Base-by-base conservation (phyloP, 2,797 vertebrate genomes). In the Serranus cabrilla region DNA sequence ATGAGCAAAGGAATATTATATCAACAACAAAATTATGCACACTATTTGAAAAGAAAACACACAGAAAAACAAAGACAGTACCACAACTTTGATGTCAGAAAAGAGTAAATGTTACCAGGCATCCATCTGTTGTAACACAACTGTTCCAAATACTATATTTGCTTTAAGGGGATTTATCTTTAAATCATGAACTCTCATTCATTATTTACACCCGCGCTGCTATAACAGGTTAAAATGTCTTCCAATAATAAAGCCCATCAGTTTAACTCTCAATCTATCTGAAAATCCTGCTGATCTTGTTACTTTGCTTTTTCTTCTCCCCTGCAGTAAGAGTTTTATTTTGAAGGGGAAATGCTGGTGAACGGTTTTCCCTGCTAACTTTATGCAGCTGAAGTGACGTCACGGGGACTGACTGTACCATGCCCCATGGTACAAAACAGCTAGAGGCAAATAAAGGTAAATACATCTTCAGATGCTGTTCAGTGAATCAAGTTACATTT, bases 341-440 rank as follows among this genome's bases (percentile, higher is more conserved):
- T 77, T 91, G 86, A 87, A 87, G 62, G 74, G 25, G 0, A 40
- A 16, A 11, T 8, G 1, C 13, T 37, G 0, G 16, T 11, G 47
- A 42, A 9, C 51, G 0, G 42, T 46, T 16, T 81, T 81, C 70
- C 74, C 74, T 76, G 27, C 81, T 74, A 66, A 13, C 89, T 82
- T 87, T 65, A 83, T 46, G 50, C 51, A 74, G 17, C 21, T 20
- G 5, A 1, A 72, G 79, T 95, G 94, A 95, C 94, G 94, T 95
- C 95, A 94, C 46, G 21, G 27, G 58, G 66, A 73, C 73, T 60
- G 59, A 14, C 46, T 65, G 85, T 76, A 69, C 74, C 72, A 3
- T 34, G 7, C 34, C 34, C 40, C 34, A 40, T 42, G 10, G 25
- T 45, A 63, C 43, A 34, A 14, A 82, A 21, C 56, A 14, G 52